Base-by-base conservation (phyloP, 1,140 invertebrate species). In the Magallana angulata region DNA sequence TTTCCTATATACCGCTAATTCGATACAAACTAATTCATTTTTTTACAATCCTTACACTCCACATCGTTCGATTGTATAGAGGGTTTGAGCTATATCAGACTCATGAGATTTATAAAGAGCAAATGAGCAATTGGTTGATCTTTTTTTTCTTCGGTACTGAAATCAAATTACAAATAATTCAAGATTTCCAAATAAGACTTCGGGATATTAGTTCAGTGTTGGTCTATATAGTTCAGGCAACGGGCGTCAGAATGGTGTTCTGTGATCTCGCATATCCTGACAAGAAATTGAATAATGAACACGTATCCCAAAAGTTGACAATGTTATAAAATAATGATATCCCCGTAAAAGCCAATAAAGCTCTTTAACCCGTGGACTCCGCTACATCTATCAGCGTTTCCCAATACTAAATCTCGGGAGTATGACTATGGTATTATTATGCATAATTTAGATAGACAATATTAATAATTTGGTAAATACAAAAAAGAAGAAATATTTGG, bases 201-300 rank as follows among this genome's bases (percentile, higher is more conserved):
- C 36, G 5, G 36, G 36, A 48, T 48, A 48, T 48, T 48, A 48
- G 36, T 4, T 48, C 36, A 48, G 36, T 48, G 36, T 48, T 48
- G 36, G 36, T 48, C 36, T 48, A 48, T 48, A 48, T 48, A 24
- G 2, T 48, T 48, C 5, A 48, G 36, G 36, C 36, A 36, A 12
- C 36, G 24, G 68, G 24, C 68, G 68, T 30, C 68, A 76, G 9
- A 1, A 76, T 76, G 68, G 12, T 30, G 68, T 76, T 5, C 18
- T 9, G 5, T 76, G 68, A 11, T 30, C 5, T 30, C 9, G 24
- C 24, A 76, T 36, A 4, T 76, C 24, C 24, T 76, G 68, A 76
- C 68, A 76, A 30, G 36, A 30, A 30, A 76, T 76, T 76, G 12
- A 76, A 76, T 76, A 30, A 30, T 76, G 68, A 76, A 76, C 24